Percentiles rank a stretch among this genome's conserved stretches.
Evolutionary conservation across 2,797 vertebrate genomes (phyloP).

Genomic region (Chelon auratus): DNA sequence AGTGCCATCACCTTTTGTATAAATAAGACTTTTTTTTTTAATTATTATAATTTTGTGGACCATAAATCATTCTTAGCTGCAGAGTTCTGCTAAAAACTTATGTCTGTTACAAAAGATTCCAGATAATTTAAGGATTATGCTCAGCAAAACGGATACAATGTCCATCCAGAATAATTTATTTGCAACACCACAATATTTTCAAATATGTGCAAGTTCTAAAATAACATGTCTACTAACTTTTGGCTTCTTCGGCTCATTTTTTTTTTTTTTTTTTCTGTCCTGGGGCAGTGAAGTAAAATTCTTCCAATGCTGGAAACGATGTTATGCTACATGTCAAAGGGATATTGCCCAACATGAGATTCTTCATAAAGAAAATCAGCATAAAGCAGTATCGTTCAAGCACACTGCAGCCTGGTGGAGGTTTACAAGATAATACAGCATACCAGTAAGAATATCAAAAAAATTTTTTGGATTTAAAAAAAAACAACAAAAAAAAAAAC

Average conservation of each 20-base stretch:
- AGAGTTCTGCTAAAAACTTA: constrained; percentile 18
- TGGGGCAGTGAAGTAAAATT: background rate
- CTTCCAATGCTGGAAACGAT: background rate
- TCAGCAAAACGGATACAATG: background rate
- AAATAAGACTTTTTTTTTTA: too few relatives aligned
- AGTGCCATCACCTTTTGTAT: background rate
- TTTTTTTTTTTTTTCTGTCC: background rate
- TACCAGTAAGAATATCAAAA: background rate
- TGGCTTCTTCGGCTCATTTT: background rate
- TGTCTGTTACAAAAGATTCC: background rate
- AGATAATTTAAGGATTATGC: background rate
- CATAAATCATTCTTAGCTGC: constrained; percentile 7
- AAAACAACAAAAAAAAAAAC: too few relatives aligned
- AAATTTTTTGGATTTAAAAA: background rate
- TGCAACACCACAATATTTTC: background rate
- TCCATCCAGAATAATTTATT: constrained; percentile 1
- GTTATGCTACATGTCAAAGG: background rate
- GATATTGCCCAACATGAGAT: background rate
- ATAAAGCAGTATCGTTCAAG: background rate
- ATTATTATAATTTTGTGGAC: too few relatives aligned
- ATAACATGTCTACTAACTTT: background rate
- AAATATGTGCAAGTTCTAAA: background rate
- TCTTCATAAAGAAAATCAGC: background rate
- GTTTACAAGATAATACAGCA: background rate
- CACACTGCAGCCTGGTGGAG: background rate